Percentiles rank a stretch among this genome's conserved stretches.
Evolutionary conservation across 2,797 vertebrate genomes (phyloP).

Genomic region (Urocyon cinereoargenteus): DNA sequence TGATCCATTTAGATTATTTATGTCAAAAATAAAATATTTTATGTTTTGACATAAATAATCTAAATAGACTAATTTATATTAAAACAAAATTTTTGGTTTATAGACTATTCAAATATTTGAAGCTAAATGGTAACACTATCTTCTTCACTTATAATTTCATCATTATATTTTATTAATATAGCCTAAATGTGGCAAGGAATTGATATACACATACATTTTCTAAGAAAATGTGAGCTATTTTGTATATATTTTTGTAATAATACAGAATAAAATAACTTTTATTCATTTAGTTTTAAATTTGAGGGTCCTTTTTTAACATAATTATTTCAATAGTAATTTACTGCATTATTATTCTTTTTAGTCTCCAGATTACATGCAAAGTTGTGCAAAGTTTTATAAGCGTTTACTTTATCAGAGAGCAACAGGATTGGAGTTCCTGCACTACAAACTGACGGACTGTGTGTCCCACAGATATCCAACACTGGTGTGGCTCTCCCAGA

Average conservation of each 20-base stretch:
- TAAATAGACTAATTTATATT: not conserved
- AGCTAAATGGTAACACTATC: not conserved
- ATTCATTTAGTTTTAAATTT: not conserved
- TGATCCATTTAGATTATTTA: not conserved
- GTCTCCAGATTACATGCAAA: not conserved
- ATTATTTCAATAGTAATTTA: not conserved
- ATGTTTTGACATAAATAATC: not conserved
- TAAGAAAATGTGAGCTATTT: not conserved
- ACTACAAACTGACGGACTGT: fast-evolving
- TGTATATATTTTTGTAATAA: not conserved
- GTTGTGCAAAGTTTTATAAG: not conserved
- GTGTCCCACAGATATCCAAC: too few species aligned
- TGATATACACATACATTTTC: not conserved
- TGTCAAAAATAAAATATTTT: not conserved
- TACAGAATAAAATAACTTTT: not conserved
- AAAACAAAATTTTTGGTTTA: not conserved
- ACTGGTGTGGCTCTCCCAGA: not conserved
- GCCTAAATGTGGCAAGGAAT: not conserved
- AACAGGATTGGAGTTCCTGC: not conserved
- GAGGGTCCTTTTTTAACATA: not conserved
- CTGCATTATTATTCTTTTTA: not conserved
- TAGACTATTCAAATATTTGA: not conserved
- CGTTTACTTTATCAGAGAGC: not conserved
- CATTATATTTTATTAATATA: not conserved
- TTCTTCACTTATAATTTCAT: not conserved